Percentiles rank a stretch among this genome's conserved stretches.
These are phyloP conservation scores for Rana temporaria DNA, from an alignment of 2,113 vertebrate genomes.

Conservation along the genomic window DNA sequence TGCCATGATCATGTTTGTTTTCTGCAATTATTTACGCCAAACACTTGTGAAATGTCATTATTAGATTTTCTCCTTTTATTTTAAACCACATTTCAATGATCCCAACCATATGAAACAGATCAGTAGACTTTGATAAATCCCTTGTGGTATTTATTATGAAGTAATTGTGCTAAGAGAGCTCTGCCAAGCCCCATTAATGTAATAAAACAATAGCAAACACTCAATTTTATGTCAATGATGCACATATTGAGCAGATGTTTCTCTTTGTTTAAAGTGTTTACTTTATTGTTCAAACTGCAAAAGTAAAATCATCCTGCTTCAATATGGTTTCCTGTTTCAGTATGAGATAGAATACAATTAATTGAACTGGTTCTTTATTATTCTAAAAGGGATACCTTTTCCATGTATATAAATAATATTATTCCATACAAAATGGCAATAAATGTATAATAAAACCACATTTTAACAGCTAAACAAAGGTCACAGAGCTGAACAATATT, in stretches of 20 bases:
- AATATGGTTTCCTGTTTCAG: constrained; percentile 23
- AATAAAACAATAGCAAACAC: constrained; percentile 63
- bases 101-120: constrained; percentile 45
- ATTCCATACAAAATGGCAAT: constrained; percentile 21
- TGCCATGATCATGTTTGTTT: constrained; percentile 12
- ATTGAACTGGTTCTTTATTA: neutral
- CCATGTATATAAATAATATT: neutral
- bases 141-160: constrained; percentile 47
- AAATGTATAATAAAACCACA: constrained; percentile 41
- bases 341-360: neutral
- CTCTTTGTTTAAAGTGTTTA: constrained; percentile 61
- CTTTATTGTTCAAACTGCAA: constrained; percentile 59
- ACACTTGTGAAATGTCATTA: constrained; percentile 30
- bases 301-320: constrained; percentile 52
- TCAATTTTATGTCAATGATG: constrained; percentile 60
- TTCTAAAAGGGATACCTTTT: neutral
- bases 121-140: constrained; percentile 55
- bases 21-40: constrained; percentile 9
- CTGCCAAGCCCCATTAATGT: constrained; percentile 42
- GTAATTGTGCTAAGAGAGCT: constrained; percentile 44
- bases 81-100: constrained; percentile 37
- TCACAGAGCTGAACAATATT: constrained; percentile 64
- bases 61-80: constrained; percentile 10
- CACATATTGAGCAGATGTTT: constrained; percentile 64
- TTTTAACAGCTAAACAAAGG: constrained; percentile 59